Evolutionary conservation across 2,797 vertebrate species (phyloP).

Genomic region (Chelon labrosus): DNA sequence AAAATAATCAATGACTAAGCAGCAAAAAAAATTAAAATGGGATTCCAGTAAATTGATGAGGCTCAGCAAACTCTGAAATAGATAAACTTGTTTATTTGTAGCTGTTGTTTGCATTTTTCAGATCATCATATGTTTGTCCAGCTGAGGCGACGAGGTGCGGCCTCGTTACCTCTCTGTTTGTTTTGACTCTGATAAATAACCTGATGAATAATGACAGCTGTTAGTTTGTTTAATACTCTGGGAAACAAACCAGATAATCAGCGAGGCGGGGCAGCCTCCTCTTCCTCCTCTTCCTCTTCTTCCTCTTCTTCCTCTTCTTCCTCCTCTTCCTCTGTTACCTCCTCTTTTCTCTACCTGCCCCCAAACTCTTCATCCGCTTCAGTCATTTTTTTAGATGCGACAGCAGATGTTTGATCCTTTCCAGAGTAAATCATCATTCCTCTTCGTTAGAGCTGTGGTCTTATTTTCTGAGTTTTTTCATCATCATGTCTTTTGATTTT

Average conservation of each 20-base stretch:
- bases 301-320: not conserved
- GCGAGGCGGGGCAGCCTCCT: slow-evolving; percentile 56
- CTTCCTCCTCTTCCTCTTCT: not conserved
- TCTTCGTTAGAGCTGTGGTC: not conserved
- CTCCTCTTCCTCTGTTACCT: not conserved
- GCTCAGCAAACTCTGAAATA: too few relatives aligned
- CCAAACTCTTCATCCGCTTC: slow-evolving; percentile 2
- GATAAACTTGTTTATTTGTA: too few relatives aligned
- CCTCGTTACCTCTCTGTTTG: slow-evolving; percentile 2
- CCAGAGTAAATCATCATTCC: slow-evolving; percentile 1
- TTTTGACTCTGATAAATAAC: slow-evolving; percentile 5
- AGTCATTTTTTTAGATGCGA: not conserved
- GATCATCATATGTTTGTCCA: too few relatives aligned
- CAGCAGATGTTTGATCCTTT: slow-evolving; percentile 1
- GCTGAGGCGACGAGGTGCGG: not conserved
- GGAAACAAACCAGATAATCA: slow-evolving; percentile 14
- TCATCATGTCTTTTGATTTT: too few relatives aligned
- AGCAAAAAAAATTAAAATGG: too few relatives aligned
- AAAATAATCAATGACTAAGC: too few relatives aligned
- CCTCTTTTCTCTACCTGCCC: not conserved
- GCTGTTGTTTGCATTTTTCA: too few relatives aligned
- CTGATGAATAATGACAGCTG: slow-evolving; percentile 3
- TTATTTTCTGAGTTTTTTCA: too few relatives aligned
- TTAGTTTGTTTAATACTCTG: slow-evolving; percentile 13
- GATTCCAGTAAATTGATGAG: too few relatives aligned